Evolutionary conservation across 2,113 vertebrate species (phyloP), one percentile per base, ranked within the genome.

Genomic region (Xiphophorus maculatus): DNA sequence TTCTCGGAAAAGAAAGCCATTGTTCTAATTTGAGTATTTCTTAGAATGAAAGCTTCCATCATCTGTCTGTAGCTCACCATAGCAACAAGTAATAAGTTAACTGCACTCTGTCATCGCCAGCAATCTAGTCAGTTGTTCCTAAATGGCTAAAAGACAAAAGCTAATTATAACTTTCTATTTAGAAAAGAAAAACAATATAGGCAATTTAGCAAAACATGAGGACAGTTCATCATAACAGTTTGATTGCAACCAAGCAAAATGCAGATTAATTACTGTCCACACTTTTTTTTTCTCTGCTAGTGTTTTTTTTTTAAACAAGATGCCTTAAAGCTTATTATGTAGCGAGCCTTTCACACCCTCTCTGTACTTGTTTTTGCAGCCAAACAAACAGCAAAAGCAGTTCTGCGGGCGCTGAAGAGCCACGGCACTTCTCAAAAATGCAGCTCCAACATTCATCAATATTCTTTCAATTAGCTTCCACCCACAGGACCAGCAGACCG

Each of bases 71-170:
- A 75, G 72, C 78, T 92, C 91, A 82, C 92, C 92, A 93, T 91
- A 88, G 92, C 90, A 93, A 93, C 92, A 87, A 84, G 84, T 84
- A 84, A 77, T 79, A 88, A 77, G 77, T 83, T 86, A 77, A 80
- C 77, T 76, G 83, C 80, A 75, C 79, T 80, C 75, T 77, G 81
- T 82, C 74, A 86, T 86, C 87, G 89, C 82, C 90, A 81, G 70
- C 80, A 88, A 86, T 82, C 76, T 72, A 88, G 81, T 88, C 84
- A 81, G 73, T 79, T 88, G 76, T 81, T 82, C 71, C 63, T 90
- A 88, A 90, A 89, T 90, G 82, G 76, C 84, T 83, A 88, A 81
- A 63, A 84, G 81, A 90, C 69, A 74, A 8, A 37, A 73, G 81
- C 81, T 91, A 87, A 91, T 92, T 92, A 87, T 89, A 93, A 87